Conservation (phyloP, 2,113 vertebrate species). For the Takifugu flavidus region DNA sequence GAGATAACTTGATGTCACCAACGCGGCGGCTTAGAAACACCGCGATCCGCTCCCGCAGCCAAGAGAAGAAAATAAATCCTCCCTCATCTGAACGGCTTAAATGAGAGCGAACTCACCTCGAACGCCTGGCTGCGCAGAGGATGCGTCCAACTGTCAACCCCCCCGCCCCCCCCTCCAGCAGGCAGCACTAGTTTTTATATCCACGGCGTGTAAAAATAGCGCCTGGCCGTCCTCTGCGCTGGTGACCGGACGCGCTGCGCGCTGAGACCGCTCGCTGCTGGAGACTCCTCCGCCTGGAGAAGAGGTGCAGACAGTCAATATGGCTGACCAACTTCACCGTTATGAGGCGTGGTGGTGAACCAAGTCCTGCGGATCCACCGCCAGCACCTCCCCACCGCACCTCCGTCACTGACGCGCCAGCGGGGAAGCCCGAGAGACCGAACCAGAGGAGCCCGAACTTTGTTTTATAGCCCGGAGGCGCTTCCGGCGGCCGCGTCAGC, state of each 20-base stretch:
- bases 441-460: constrained; percentile 16
- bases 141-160: constrained; percentile 38
- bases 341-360: constrained; percentile 59
- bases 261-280: neutral
- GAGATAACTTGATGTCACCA: constrained; percentile 18
- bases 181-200: constrained; percentile 47
- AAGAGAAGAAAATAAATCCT: constrained; percentile 24
- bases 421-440: constrained; percentile 9
- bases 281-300: constrained; percentile 10
- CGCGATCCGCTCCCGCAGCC: neutral
- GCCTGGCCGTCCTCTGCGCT: constrained; percentile 22
- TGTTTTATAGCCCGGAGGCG: neutral
- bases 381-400: constrained; percentile 1
- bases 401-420: constrained; percentile 28
- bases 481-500: neutral
- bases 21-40: constrained; percentile 1
- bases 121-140: constrained; percentile 40
- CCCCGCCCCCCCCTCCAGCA: constrained; percentile 15
- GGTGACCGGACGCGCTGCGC: constrained; percentile 33
- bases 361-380: constrained; percentile 43
- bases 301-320: constrained; percentile 55
- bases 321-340: constrained; percentile 57
- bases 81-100: constrained; percentile 34
- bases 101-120: constrained; percentile 43
- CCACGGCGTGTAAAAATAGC: constrained; percentile 60